phyloP scores from a whole-genome alignment of 2,113 vertebrate species.

The Panurus biarmicus region DNA sequence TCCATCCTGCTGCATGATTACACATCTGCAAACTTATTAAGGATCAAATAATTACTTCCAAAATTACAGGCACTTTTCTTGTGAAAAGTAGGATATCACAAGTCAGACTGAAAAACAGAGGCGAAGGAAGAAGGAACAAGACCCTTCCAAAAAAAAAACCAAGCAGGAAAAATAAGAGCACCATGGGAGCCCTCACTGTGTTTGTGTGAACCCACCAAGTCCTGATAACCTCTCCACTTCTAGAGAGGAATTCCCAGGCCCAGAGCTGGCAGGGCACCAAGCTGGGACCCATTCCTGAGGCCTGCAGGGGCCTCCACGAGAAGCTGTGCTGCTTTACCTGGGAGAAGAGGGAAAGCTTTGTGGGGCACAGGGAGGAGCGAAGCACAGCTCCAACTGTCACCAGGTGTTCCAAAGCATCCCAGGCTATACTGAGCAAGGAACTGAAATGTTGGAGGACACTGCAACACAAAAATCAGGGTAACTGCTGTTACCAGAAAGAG shows the following conservation, averaged over 20 bases:
- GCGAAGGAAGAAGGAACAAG: background rate
- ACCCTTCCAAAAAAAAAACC: background rate
- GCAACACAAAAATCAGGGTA: background rate
- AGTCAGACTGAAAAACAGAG: background rate
- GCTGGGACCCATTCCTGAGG: background rate
- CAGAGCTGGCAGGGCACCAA: background rate
- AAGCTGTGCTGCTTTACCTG: fast-evolving
- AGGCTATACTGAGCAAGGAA: background rate
- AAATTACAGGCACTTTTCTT: background rate
- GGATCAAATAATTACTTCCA: background rate
- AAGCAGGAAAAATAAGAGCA: background rate
- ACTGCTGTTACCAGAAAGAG: background rate
- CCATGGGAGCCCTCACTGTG: background rate
- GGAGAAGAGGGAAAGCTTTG: background rate
- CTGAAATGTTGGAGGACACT: background rate
- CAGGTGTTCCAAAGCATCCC: background rate
- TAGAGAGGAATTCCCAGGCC: background rate
- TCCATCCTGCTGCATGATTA: background rate
- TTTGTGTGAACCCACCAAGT: background rate
- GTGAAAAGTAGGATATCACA: background rate
- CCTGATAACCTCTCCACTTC: background rate
- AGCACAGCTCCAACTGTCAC: background rate
- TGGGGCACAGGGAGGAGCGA: background rate
- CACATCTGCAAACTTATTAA: background rate
- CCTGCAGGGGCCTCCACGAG: background rate